Conservation (phyloP, 2,888 invertebrate species). For the Phasia obesa region DNA sequence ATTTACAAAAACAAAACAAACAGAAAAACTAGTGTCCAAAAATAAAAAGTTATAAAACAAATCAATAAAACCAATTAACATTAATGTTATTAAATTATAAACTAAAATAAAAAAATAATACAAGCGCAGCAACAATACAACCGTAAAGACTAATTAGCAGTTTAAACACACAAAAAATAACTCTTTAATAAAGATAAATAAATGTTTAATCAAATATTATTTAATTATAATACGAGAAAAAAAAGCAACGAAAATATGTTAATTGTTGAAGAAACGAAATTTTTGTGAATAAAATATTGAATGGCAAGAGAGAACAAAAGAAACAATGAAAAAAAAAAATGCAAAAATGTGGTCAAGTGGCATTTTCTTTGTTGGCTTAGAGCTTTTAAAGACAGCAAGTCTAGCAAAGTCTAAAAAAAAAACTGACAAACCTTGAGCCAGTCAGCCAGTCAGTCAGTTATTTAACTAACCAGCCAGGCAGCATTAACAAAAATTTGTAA, state of each 20-base stretch:
- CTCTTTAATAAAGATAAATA: constrained; percentile 19
- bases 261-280: constrained; percentile 24
- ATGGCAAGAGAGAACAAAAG: constrained; percentile 13
- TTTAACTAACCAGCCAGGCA: constrained; percentile 4
- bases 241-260: constrained; percentile 43
- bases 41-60: constrained; percentile 19
- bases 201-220: constrained; percentile 28
- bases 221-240: not conserved
- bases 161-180: constrained; percentile 29
- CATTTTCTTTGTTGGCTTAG: constrained; percentile 67
- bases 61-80: constrained; percentile 25
- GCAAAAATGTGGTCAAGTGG: constrained; percentile 55
- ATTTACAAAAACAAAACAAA: too few relatives aligned
- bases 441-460: constrained; percentile 3
- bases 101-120: not conserved
- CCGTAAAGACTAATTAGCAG: constrained; percentile 45
- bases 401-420: constrained; percentile 66
- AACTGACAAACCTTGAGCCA: constrained; percentile 64
- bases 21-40: not conserved
- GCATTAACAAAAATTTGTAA: constrained; percentile 36
- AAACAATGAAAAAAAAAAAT: too few relatives aligned
- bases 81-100: constrained; percentile 36
- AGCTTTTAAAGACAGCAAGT: constrained; percentile 57
- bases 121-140: constrained; percentile 13
- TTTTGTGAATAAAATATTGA: constrained; percentile 4